Evolutionary conservation across 2,888 invertebrate genomes (phyloP), one percentile per base, ranked within the genome.

Genomic region (Ormyrus rosae): DNA sequence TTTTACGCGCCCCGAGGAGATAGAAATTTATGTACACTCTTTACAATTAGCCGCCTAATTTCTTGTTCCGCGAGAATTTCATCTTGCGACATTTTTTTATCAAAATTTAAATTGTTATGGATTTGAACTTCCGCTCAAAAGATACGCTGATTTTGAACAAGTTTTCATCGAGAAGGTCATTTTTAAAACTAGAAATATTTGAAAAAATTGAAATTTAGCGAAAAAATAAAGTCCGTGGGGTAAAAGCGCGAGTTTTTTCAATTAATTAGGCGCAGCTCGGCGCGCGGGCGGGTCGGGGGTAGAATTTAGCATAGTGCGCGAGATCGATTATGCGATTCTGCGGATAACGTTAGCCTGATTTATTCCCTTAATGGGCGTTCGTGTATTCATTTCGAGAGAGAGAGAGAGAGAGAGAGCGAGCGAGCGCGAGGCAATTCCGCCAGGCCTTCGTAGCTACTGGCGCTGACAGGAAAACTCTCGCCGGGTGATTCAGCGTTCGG

Each of bases 301-400:
- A 51, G 70, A 83, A 81, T 83, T 85, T 81, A 84, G 80, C 78
- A 76, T 72, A 70, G 78, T 78, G 82, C 78, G 81, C 72, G 86
- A 87, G 87, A 90, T 90, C 89, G 89, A 90, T 90, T 87, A 88
- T 88, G 87, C 87, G 87, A 88, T 88, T 84, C 90, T 90, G 90
- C 85, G 89, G 89, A 89, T 90, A 90, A 89, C 90, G 86, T 89
- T 88, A 84, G 87, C 86, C 90, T 90, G 90, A 90, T 90, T 90
- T 90, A 90, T 90, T 90, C 88, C 89, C 90, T 88, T 89, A 90
- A 90, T 90, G 90, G 90, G 90, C 90, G 90, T 90, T 90, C 87
- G 90, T 67, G 90, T 89, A 90, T 90, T 90, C 90, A 90, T 90
- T 90, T 90, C 86, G 73, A 48, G 50, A 46, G 72, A 7, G 69